These are phyloP conservation scores for Lasius fuliginosus DNA, from an alignment of 2,888 invertebrate species.

Conservation along the genomic window DNA sequence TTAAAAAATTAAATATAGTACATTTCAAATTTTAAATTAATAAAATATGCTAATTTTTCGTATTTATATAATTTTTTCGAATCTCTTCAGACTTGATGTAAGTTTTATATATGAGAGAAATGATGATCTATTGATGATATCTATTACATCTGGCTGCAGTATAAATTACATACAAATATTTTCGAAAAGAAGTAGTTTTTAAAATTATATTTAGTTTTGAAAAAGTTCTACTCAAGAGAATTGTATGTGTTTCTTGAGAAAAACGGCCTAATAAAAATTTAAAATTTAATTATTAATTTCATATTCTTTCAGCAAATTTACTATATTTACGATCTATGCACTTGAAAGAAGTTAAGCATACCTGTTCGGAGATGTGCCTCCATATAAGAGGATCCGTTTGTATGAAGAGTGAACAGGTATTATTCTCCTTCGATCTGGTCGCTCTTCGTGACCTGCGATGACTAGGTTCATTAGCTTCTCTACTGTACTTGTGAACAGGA, in stretches of 20 bases:
- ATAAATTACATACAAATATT: slow-evolving; percentile 6
- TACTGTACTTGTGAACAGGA: slow-evolving; percentile 92
- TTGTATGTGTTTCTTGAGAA: background rate
- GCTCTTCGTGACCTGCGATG: slow-evolving; percentile 88
- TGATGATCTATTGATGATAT: background rate
- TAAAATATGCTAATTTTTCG: background rate
- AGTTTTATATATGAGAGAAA: background rate
- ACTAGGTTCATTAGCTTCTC: slow-evolving; percentile 90
- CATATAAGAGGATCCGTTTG: slow-evolving; percentile 99
- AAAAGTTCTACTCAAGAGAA: background rate
- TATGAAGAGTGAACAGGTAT: slow-evolving; percentile 98
- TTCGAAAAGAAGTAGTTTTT: background rate
- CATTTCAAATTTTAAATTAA: background rate
- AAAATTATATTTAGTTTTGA: background rate
- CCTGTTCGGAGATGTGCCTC: slow-evolving; percentile 96
- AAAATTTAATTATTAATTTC: too few relatives aligned
- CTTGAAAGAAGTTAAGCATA: slow-evolving; percentile 83
- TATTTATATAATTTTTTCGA: background rate
- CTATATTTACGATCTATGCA: background rate
- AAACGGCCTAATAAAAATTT: background rate
- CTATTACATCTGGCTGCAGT: background rate
- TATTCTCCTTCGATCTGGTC: slow-evolving; percentile 90
- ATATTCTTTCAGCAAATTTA: background rate
- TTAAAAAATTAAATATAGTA: background rate
- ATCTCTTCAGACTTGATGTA: background rate